Conservation (phyloP, 92 coral and sea anemone genomes). For the Ricordea florida region DNA sequence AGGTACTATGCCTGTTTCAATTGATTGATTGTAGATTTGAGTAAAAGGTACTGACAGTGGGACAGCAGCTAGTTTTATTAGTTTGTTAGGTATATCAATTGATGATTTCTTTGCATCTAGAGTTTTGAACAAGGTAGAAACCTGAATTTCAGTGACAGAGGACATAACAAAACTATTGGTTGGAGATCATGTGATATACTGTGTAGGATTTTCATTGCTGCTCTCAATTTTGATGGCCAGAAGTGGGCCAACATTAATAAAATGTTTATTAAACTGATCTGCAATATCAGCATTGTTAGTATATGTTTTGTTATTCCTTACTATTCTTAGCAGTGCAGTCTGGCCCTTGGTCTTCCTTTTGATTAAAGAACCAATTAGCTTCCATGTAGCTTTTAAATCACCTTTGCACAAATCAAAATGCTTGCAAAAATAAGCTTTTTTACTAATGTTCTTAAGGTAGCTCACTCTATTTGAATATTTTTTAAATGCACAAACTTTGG, state of each 20-base stretch:
- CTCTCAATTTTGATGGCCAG: conserved; percentile 6
- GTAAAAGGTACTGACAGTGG: conserved; percentile 43
- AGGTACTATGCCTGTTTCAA: conserved; percentile 49
- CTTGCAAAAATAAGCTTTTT: no score
- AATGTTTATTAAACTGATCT: conserved; percentile 9
- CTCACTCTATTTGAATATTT: conserved; percentile 3
- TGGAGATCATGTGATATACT: conserved; percentile 28
- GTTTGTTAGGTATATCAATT: conserved; percentile 47
- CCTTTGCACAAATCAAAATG: conserved; percentile 33
- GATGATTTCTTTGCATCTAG: conserved; percentile 37
- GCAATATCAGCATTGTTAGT: conserved; percentile 33
- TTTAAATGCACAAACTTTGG: background rate
- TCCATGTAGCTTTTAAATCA: conserved; percentile 54
- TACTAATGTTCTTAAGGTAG: background rate
- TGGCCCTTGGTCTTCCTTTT: conserved; percentile 61
- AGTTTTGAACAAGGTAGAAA: conserved; percentile 2
- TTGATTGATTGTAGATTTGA: conserved; percentile 50
- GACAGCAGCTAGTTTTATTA: conserved; percentile 48
- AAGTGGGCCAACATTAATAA: conserved; percentile 43
- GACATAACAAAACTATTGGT: conserved; percentile 39
- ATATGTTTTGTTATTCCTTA: conserved; percentile 8
- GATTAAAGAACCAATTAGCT: conserved; percentile 42
- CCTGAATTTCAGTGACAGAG: conserved; percentile 34
- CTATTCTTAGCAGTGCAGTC: conserved; percentile 10
- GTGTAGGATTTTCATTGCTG: conserved; percentile 2